These are phyloP conservation scores for Botia kubotai DNA, from an alignment of 2,797 vertebrate species.

Conservation along the genomic window DNA sequence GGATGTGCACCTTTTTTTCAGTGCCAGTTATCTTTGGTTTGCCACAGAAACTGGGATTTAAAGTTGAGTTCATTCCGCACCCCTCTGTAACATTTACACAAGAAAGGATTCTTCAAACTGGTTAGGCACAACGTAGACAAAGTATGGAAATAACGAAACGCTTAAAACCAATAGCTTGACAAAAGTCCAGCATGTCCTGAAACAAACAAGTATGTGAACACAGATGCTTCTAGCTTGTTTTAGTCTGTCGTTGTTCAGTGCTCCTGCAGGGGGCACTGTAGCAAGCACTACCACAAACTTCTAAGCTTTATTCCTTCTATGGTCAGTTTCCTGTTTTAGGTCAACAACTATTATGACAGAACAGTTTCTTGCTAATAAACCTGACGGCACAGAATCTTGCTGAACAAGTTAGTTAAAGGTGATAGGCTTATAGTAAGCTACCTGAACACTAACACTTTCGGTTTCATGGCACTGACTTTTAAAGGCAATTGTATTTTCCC, in stretches of 20 bases:
- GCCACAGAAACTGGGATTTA: constrained; percentile 60
- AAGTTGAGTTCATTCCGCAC: neutral
- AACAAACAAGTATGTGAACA: neutral
- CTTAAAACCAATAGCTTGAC: constrained; percentile 36
- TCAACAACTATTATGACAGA: neutral
- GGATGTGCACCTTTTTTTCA: constrained; percentile 66
- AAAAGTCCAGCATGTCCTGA: neutral
- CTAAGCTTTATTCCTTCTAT: neutral
- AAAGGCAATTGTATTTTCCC: neutral
- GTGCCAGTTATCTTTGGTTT: constrained; percentile 81
- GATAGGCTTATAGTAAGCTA: neutral
- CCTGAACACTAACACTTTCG: constrained; percentile 5
- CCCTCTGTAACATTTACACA: constrained; percentile 39
- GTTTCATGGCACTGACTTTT: neutral
- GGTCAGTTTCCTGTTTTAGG: neutral
- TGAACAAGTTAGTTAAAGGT: neutral
- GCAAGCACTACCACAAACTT: neutral
- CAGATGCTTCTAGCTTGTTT: neutral
- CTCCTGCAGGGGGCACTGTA: neutral
- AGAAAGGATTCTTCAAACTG: constrained; percentile 33
- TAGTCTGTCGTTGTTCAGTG: neutral
- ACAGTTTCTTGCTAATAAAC: neutral
- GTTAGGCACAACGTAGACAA: constrained; percentile 35
- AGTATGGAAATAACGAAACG: constrained; percentile 45
- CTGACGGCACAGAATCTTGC: neutral